Evolutionary conservation across 2,888 invertebrate species (phyloP), one percentile per base, ranked within the genome.

Genomic region (Corbicula japonica): DNA sequence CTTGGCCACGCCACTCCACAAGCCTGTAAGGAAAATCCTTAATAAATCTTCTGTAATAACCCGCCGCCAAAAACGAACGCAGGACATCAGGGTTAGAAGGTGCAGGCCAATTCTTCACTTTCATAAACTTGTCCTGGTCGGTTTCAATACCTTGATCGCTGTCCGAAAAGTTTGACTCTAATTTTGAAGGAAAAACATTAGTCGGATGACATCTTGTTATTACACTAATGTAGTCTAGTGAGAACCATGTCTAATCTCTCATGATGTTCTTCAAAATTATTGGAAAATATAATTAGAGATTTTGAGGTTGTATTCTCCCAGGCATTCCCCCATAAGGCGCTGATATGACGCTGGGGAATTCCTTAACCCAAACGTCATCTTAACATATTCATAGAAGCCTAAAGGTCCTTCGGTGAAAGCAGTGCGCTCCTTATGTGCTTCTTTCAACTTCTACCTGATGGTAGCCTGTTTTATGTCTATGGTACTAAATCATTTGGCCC

Each of bases 321-420:
- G 21, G 32, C 65, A 65, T 50, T 65, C 65, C 28, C 52, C 50
- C 65, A 65, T 65, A 21, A 65, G 41, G 5, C 65, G n/a, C 35
- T 65, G 65, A 34, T 65, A 65, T 8, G 65, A 50, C 10, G 65
- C 52, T 1, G 52, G 50, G 15, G 32, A 1, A 30, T 65, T 65
- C 2, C 21, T 2, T 23, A 50, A 21, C 2, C 50, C 50, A 50
- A 65, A 65, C 21, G 65, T 32, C 52, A 65, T 32, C 48, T 65
- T 50, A 10, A 21, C 35, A 21, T 50, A 50, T 52, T 65, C 48
- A 5, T 15, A 65, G 32, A 65, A 48, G 6, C 65, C 65, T 34
- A 65, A 35, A 2, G 65, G 50, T 12, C 65, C 65, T 28, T 28
- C 32, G n/a, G 65, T 65, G 23, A 65, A 65, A 5, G 65, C 50